Percentiles rank a stretch among this genome's conserved stretches.
phyloP scores from a whole-genome alignment of 1,140 invertebrate species.

The Pachypsylla venusta region DNA sequence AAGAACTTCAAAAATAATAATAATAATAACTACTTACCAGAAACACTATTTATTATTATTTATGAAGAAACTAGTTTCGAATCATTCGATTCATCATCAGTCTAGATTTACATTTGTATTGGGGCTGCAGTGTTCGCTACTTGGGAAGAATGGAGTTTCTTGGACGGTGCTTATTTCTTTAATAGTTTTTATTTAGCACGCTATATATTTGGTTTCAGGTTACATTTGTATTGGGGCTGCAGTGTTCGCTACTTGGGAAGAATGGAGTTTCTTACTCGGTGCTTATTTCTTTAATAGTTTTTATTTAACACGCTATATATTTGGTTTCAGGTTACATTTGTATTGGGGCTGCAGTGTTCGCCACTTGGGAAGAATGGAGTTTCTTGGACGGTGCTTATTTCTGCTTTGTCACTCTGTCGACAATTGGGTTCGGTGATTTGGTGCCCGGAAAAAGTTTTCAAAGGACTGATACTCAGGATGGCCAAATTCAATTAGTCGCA shows the following conservation, averaged over 20 bases:
- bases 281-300: not conserved
- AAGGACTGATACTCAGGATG: slow-evolving; percentile 35
- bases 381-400: slow-evolving; percentile 73
- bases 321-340: slow-evolving; percentile 52
- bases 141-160: slow-evolving; percentile 44
- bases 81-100: not conserved
- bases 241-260: slow-evolving; percentile 46
- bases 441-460: slow-evolving; percentile 45
- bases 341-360: slow-evolving; percentile 52
- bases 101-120: slow-evolving; percentile 24
- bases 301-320: too few relatives aligned
- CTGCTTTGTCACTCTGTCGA: slow-evolving; percentile 73
- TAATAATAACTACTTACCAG: not conserved
- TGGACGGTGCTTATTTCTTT: not conserved
- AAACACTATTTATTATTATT: not conserved
- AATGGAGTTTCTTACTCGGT: not conserved
- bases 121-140: slow-evolving; percentile 54
- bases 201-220: slow-evolving; percentile 22
- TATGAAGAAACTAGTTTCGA: not conserved
- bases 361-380: slow-evolving; percentile 56
- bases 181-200: not conserved
- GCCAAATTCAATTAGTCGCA: slow-evolving; percentile 44
- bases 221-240: slow-evolving; percentile 56
- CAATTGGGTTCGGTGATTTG: slow-evolving; percentile 73
- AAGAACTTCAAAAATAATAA: too few relatives aligned